These are phyloP conservation scores for Drosophila tropicalis DNA, from an alignment of 1,140 invertebrate species.

Conservation along the genomic window DNA sequence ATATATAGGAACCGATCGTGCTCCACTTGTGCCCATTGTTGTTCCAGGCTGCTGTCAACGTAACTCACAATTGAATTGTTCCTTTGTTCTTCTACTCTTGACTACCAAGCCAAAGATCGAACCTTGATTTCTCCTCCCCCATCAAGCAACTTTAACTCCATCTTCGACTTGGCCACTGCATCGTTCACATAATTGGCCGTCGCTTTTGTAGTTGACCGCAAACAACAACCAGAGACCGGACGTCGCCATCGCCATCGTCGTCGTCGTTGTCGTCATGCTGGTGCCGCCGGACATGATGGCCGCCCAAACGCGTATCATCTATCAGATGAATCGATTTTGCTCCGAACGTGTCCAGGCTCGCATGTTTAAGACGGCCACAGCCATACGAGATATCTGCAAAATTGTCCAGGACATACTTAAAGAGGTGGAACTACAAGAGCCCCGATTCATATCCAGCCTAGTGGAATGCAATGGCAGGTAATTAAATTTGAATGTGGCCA, in stretches of 20 bases:
- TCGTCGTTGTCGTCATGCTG: constrained; percentile 80
- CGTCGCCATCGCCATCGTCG: constrained; percentile 22
- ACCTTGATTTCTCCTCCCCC: neutral
- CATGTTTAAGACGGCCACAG: constrained; percentile 93
- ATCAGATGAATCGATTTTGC: constrained; percentile 97
- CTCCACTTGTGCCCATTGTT: constrained; percentile 72
- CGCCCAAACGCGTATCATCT: constrained; percentile 94
- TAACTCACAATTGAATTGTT: constrained; percentile 81
- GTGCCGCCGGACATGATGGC: constrained; percentile 94
- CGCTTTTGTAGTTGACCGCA: constrained; percentile 53
- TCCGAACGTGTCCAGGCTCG: constrained; percentile 94
- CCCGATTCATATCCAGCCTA: constrained; percentile 94
- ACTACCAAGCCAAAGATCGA: neutral
- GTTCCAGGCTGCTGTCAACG: constrained; percentile 59
- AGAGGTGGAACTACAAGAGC: constrained; percentile 98
- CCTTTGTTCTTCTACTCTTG: constrained; percentile 54
- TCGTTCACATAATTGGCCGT: constrained; percentile 66
- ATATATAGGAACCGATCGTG: constrained; percentile 33
- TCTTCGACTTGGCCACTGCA: constrained; percentile 15
- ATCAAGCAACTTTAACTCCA: neutral
- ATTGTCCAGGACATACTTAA: constrained; percentile 97
- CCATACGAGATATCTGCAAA: constrained; percentile 95
- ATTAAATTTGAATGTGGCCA: constrained; percentile 8
- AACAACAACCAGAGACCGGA: constrained; percentile 32
- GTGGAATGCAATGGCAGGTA: constrained; percentile 87